phyloP scores from a whole-genome alignment of 1,140 invertebrate species.

The Musca domestica region DNA sequence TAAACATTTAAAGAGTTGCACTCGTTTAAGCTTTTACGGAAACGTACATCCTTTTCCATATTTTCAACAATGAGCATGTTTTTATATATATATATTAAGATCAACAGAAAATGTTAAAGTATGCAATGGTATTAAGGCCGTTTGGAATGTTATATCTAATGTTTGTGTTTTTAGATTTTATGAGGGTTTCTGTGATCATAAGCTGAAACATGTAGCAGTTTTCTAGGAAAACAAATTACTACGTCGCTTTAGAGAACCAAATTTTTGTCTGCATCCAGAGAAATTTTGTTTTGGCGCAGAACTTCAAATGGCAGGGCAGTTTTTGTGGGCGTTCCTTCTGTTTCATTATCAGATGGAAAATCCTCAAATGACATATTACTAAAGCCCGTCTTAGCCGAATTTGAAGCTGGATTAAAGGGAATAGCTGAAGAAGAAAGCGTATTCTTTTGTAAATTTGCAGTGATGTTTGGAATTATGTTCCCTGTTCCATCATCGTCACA shows the following conservation, averaged over 20 bases:
- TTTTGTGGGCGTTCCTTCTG: slow-evolving; percentile 41
- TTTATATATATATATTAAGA: too few species aligned
- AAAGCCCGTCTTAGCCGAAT: slow-evolving; percentile 60
- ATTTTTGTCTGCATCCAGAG: slow-evolving; percentile 62
- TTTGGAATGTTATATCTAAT: background rate
- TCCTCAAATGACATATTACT: slow-evolving; percentile 80
- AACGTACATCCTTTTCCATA: too few species aligned
- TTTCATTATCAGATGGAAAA: slow-evolving; percentile 66
- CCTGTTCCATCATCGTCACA: slow-evolving; percentile 34
- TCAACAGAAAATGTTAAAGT: too few species aligned
- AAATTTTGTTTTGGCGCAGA: slow-evolving; percentile 56
- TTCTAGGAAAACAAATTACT: slow-evolving; percentile 67
- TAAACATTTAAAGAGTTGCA: too few species aligned
- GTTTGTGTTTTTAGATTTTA: background rate
- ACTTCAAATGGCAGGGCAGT: slow-evolving; percentile 63
- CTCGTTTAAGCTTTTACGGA: too few species aligned
- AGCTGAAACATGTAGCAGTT: too few species aligned
- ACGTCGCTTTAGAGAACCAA: slow-evolving; percentile 64
- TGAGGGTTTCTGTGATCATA: background rate
- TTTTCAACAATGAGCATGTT: too few species aligned
- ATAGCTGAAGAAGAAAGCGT: slow-evolving; percentile 25
- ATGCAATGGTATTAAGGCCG: too few species aligned
- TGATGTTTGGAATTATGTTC: slow-evolving; percentile 2
- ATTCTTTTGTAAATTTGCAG: slow-evolving; percentile 28
- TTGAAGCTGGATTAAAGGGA: slow-evolving; percentile 44